Evolutionary conservation across 2,797 vertebrate species (phyloP).

Genomic region (Squalus acanthias): DNA sequence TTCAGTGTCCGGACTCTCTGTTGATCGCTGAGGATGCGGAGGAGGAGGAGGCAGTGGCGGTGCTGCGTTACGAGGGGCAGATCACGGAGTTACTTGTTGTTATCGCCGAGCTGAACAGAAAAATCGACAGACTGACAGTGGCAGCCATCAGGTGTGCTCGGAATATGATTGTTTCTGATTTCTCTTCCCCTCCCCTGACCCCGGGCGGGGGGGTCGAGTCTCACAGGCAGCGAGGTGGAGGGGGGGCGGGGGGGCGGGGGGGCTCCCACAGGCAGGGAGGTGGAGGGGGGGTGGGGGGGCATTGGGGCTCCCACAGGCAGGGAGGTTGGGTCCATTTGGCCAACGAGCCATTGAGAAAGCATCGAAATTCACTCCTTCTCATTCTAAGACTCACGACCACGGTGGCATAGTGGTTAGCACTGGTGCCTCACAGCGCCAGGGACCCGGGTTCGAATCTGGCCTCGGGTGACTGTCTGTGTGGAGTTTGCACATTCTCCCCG

Average conservation of each 20-base stretch:
- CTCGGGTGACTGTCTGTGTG: too few relatives aligned
- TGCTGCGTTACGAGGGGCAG: slow-evolving; percentile 59
- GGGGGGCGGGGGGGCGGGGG: too few relatives aligned
- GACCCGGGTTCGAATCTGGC: too few relatives aligned
- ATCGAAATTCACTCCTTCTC: not conserved
- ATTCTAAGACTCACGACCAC: not conserved
- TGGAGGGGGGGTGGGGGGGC: too few relatives aligned
- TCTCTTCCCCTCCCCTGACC: not conserved
- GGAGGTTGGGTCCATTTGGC: too few relatives aligned
- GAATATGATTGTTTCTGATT: not conserved
- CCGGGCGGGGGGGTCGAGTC: not conserved
- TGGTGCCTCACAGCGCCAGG: too few relatives aligned
- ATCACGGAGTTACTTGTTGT: slow-evolving; percentile 55
- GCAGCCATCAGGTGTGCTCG: slow-evolving; percentile 50
- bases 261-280: not conserved
- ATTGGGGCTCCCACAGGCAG: not conserved
- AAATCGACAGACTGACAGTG: slow-evolving; percentile 57
- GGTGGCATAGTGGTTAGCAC: too few relatives aligned
- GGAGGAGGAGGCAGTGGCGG: not conserved
- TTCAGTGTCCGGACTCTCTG: not conserved
- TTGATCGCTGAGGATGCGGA: not conserved
- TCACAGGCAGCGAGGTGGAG: not conserved
- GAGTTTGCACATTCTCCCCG: too few relatives aligned
- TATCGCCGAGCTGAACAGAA: slow-evolving; percentile 56
- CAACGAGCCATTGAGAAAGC: not conserved